phyloP scores from a whole-genome alignment of 2,888 invertebrate genomes.

The Uropetala carovei region DNA sequence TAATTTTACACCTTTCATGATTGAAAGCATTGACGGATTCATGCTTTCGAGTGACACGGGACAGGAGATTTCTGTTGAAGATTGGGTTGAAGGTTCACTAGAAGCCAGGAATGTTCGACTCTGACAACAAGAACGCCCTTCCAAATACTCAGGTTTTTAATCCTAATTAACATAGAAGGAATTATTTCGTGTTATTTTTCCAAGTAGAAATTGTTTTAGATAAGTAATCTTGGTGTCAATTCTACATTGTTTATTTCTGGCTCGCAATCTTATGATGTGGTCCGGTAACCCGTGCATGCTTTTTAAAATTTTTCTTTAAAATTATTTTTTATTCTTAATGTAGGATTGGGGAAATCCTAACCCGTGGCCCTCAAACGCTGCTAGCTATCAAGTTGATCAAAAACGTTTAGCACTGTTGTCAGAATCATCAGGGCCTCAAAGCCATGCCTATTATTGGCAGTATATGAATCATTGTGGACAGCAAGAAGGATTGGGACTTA shows the following conservation, averaged over 20 bases:
- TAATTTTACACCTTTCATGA: not conserved
- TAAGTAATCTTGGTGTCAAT: not conserved
- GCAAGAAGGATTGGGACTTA: not conserved
- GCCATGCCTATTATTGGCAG: not conserved
- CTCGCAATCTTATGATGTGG: not conserved
- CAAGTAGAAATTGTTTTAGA: too few relatives aligned
- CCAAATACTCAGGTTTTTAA: not conserved
- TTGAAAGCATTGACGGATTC: not conserved
- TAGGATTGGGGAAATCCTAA: constrained; percentile 40
- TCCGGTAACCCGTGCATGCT: not conserved
- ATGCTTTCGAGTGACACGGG: not conserved
- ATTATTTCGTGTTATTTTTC: too few relatives aligned
- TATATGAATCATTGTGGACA: not conserved
- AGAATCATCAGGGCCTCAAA: not conserved
- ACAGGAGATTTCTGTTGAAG: constrained; percentile 20
- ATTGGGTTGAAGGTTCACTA: constrained; percentile 20
- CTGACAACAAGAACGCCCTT: not conserved
- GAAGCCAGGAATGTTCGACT: not conserved
- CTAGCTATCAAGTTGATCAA: constrained; percentile 17
- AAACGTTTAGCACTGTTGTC: constrained; percentile 37
- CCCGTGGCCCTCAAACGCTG: not conserved
- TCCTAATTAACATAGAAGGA: too few relatives aligned
- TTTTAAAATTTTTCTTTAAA: not conserved
- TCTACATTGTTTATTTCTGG: not conserved
- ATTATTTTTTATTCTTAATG: not conserved